These are phyloP conservation scores for Papilio polytes DNA, from an alignment of 1,140 invertebrate genomes.

Conservation along the genomic window DNA sequence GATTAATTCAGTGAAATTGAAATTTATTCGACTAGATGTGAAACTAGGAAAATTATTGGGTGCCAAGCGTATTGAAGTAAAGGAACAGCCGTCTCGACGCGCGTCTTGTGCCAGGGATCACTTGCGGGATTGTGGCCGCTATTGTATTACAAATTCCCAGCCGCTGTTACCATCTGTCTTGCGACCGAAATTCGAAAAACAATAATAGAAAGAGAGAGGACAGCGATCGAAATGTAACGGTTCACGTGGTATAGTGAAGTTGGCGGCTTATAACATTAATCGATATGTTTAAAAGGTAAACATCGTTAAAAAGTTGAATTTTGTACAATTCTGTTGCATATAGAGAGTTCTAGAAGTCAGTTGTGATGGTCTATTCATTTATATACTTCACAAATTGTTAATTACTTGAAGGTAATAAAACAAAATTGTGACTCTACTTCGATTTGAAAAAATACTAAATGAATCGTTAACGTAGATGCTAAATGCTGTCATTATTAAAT, in stretches of 20 bases:
- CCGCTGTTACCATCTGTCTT: conserved; percentile 76
- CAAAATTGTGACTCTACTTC: not conserved
- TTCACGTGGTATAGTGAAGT: conserved; percentile 46
- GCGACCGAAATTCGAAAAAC: conserved; percentile 67
- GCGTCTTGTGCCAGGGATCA: conserved; percentile 69
- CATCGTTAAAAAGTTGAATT: not conserved
- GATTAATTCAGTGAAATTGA: conserved; percentile 52
- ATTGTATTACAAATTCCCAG: conserved; percentile 77
- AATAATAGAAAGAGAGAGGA: conserved; percentile 56
- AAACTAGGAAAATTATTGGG: conserved; percentile 70
- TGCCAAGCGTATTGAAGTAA: conserved; percentile 76
- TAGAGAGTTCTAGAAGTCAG: not conserved
- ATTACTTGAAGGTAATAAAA: too few relatives aligned
- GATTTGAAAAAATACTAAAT: not conserved
- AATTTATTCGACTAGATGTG: conserved; percentile 71
- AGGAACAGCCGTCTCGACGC: conserved; percentile 66
- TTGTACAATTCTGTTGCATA: not conserved
- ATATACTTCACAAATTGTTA: not conserved
- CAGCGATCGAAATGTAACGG: conserved; percentile 51
- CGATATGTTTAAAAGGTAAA: not conserved
- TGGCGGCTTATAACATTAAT: not conserved
- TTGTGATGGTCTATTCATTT: not conserved
- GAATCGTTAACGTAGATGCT: not conserved
- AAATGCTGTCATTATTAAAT: not conserved
- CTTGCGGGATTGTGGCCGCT: conserved; percentile 56